A percentile compares a stretch with the other conserved stretches of the same genome.
Conservation (phyloP, 2,113 vertebrate genomes). For the Paramisgurnus dabryanus region DNA sequence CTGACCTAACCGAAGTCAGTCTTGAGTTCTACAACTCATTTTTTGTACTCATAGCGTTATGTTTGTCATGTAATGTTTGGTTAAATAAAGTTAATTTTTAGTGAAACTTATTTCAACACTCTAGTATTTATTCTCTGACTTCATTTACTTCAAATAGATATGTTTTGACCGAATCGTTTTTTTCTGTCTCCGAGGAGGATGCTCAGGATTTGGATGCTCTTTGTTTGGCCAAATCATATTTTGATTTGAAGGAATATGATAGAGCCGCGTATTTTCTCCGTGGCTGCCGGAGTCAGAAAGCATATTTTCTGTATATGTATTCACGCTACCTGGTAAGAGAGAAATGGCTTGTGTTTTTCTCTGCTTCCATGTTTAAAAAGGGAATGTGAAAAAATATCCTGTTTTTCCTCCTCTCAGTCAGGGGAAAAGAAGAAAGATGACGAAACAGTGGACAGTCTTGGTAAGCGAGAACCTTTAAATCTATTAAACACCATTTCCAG, state of each 20-base stretch:
- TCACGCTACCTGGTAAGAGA: slow-evolving; percentile 93
- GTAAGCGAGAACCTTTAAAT: slow-evolving; percentile 72
- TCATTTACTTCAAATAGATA: not conserved
- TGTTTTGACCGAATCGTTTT: not conserved
- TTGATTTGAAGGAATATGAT: slow-evolving; percentile 98
- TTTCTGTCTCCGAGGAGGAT: slow-evolving; percentile 81
- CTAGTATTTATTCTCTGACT: too few species aligned
- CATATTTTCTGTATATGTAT: slow-evolving; percentile 98
- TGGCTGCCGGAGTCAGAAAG: slow-evolving; percentile 94
- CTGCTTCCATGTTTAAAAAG: not conserved
- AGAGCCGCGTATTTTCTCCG: slow-evolving; percentile 93
- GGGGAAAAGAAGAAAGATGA: slow-evolving; percentile 99
- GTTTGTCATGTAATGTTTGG: not conserved
- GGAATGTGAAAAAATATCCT: not conserved
- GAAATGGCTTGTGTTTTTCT: not conserved
- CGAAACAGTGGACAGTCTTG: slow-evolving; percentile 96
- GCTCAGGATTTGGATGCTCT: slow-evolving; percentile 93
- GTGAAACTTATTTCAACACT: too few species aligned
- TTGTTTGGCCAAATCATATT: slow-evolving; percentile 93
- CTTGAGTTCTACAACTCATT: not conserved
- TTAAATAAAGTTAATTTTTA: too few species aligned
- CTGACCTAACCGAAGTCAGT: slow-evolving; percentile 85
- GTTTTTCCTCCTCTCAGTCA: slow-evolving; percentile 75
- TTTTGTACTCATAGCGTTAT: not conserved
- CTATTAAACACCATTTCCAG: not conserved